These are phyloP conservation scores for Nasonia oneida DNA, from an alignment of 2,888 invertebrate genomes.

Conservation along the genomic window DNA sequence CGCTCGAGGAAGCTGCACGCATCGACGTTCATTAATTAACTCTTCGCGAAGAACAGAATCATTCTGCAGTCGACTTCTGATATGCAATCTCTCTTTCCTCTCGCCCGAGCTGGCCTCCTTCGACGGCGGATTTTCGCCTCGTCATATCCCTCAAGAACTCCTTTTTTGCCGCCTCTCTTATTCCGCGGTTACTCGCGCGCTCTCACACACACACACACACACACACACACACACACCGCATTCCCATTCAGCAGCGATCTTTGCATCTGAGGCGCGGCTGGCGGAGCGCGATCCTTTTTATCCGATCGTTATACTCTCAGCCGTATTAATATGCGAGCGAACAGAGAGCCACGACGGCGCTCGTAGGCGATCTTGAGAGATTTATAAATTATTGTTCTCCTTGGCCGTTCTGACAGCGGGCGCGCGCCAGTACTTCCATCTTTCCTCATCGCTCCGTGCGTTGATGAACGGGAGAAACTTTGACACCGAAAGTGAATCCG, in stretches of 20 bases:
- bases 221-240: not conserved
- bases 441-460: constrained; percentile 29
- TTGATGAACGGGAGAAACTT: constrained; percentile 36
- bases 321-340: too few species aligned
- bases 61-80: not conserved
- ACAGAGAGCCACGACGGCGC: constrained; percentile 33
- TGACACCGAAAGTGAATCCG: constrained; percentile 48
- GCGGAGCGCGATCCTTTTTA: not conserved
- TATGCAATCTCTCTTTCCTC: too few species aligned
- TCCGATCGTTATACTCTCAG: constrained; percentile 8
- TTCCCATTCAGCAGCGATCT: constrained; percentile 23
- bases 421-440: constrained; percentile 67
- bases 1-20: not conserved
- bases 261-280: constrained; percentile 19
- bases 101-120: not conserved
- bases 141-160: constrained; percentile 24
- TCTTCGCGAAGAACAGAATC: constrained; percentile 35
- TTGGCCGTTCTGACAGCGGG: constrained; percentile 72
- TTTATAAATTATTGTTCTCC: constrained; percentile 75
- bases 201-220: too few species aligned
- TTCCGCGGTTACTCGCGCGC: constrained; percentile 8
- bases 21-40: constrained; percentile 54
- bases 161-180: constrained; percentile 8
- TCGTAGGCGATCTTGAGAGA: constrained; percentile 66
- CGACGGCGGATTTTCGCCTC: constrained; percentile 23